These are phyloP conservation scores for Mimachlamys varia DNA, from an alignment of 2,888 invertebrate genomes.

Conservation along the genomic window DNA sequence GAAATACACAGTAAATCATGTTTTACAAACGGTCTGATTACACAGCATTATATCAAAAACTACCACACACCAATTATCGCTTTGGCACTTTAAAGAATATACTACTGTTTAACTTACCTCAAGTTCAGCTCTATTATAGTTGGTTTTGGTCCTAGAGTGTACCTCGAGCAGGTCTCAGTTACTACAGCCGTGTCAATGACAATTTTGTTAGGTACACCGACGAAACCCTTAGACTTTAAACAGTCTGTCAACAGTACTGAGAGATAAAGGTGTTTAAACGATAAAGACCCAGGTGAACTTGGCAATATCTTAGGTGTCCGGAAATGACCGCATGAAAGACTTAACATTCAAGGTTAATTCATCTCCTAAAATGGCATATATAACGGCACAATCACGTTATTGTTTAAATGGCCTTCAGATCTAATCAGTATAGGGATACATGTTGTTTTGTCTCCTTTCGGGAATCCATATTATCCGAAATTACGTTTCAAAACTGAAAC, in stretches of 20 bases:
- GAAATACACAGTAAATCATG: neutral
- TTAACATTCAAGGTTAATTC: neutral
- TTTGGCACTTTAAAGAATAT: neutral
- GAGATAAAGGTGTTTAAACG: neutral
- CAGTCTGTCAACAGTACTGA: neutral
- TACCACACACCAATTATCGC: neutral
- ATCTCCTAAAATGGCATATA: neutral
- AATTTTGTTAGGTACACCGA: neutral
- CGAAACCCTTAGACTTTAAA: conserved; percentile 28
- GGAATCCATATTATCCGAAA: too few relatives aligned
- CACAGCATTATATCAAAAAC: neutral
- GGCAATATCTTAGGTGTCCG: neutral
- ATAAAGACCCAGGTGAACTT: neutral
- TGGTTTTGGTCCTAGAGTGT: neutral
- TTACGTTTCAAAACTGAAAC: too few relatives aligned
- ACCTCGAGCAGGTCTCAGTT: neutral
- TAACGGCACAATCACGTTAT: neutral
- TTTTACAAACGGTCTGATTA: neutral
- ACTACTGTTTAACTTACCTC: neutral
- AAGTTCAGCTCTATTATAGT: neutral
- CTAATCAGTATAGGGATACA: neutral
- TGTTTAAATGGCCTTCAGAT: neutral
- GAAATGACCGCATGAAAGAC: neutral
- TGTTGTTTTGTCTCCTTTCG: too few relatives aligned
- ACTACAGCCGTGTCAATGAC: neutral